phyloP scores from a whole-genome alignment of 1,140 invertebrate species.

The Bombus haemorrhoidalis region DNA sequence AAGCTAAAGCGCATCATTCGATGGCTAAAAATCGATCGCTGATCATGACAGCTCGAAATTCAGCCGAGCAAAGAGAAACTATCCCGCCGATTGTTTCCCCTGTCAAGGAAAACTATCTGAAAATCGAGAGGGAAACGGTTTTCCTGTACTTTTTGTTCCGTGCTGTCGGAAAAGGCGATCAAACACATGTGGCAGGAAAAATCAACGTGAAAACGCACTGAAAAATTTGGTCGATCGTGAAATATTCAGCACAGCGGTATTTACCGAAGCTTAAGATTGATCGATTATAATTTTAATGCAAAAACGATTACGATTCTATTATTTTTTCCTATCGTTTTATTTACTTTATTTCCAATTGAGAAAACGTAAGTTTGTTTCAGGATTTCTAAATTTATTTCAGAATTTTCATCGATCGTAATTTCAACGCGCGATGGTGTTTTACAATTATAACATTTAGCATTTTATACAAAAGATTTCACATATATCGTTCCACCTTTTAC shows the following conservation, averaged over 20 bases:
- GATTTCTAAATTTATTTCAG: no score
- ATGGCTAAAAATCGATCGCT: conserved; percentile 27
- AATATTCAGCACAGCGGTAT: neutral
- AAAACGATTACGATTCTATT: no score
- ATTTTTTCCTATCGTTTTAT: no score
- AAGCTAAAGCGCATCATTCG: conserved; percentile 2
- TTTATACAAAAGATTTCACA: no score
- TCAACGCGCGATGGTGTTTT: no score
- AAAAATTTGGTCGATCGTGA: neutral
- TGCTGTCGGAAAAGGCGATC: neutral
- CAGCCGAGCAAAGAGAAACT: neutral
- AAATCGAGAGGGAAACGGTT: neutral
- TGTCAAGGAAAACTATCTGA: neutral
- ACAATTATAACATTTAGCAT: no score
- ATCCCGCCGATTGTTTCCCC: conserved; percentile 14
- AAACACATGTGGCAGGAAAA: neutral
- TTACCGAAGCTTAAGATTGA: neutral
- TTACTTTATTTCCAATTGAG: no score
- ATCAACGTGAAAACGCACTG: neutral
- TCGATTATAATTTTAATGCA: neutral
- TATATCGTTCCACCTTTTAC: no score
- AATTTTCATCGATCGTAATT: no score
- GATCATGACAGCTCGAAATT: conserved; percentile 28
- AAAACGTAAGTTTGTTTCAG: no score
- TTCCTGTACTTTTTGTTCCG: no score